Percentiles rank a stretch among this genome's conserved stretches.
These are phyloP conservation scores for Agapostemon virescens DNA, from an alignment of 2,888 invertebrate genomes.

Conservation along the genomic window DNA sequence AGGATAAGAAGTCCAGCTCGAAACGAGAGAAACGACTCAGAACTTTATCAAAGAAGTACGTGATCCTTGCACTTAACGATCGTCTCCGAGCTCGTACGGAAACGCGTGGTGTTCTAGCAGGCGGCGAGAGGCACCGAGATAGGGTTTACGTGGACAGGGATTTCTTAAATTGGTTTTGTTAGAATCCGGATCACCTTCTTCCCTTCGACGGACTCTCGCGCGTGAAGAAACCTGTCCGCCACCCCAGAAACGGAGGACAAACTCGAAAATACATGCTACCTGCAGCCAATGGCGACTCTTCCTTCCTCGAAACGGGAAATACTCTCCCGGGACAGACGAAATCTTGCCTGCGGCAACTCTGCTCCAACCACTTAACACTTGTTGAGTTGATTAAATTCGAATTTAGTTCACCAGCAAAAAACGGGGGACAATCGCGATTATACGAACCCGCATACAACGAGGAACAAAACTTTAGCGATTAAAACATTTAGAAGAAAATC, in stretches of 20 bases:
- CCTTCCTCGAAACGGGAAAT: not conserved
- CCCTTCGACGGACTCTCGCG: conserved; percentile 14
- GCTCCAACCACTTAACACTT: conserved; percentile 1
- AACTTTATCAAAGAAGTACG: conserved; percentile 70
- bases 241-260: conserved; percentile 1
- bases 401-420: not conserved
- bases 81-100: conserved; percentile 48
- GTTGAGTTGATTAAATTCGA: conserved; percentile 11
- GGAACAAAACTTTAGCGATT: no score
- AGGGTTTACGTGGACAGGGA: conserved; percentile 63
- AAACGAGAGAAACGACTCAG: conserved; percentile 68
- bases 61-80: conserved; percentile 70
- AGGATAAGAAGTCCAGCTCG: conserved; percentile 63
- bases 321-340: not conserved
- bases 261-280: conserved; percentile 26
- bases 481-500: no score
- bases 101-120: conserved; percentile 47
- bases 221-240: conserved; percentile 23
- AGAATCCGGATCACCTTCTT: conserved; percentile 49
- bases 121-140: conserved; percentile 48
- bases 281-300: not conserved
- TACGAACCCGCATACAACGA: not conserved
- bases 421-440: not conserved
- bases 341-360: not conserved
- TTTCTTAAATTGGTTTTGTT: conserved; percentile 69